Conservation (phyloP, 2,888 invertebrate genomes). For the Drosophila siamana region DNA sequence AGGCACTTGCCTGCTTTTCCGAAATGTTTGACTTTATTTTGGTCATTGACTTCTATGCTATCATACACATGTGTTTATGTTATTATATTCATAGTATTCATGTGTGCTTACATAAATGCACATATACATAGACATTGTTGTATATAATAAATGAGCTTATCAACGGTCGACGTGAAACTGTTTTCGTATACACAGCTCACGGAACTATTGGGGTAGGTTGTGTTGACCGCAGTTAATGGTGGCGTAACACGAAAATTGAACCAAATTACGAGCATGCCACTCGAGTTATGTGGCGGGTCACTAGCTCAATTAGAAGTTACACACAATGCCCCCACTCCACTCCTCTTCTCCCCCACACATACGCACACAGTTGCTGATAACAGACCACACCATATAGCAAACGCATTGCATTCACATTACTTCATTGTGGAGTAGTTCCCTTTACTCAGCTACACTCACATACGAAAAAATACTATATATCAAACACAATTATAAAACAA, state of each 20-base stretch:
- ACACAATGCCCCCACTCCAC: no score
- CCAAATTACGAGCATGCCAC: constrained; percentile 31
- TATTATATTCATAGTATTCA: not conserved
- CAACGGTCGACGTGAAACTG: constrained; percentile 28
- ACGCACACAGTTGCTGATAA: constrained; percentile 45
- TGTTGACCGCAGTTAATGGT: constrained; percentile 42
- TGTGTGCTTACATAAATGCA: not conserved
- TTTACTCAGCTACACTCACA: not conserved
- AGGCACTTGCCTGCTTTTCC: constrained; percentile 19
- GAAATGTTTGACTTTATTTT: constrained; percentile 26
- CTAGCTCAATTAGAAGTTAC: constrained; percentile 59
- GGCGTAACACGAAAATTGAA: constrained; percentile 59
- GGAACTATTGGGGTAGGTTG: constrained; percentile 71
- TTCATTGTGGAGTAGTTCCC: not conserved
- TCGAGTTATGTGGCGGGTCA: constrained; percentile 44
- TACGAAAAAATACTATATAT: constrained; percentile 59
- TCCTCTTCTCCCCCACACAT: not conserved
- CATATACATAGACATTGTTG: not conserved
- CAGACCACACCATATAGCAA: not conserved
- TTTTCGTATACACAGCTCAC: not conserved
- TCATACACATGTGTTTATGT: constrained; percentile 2
- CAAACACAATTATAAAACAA: constrained; percentile 62
- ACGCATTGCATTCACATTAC: constrained; percentile 28
- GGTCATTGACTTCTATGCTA: constrained; percentile 64
- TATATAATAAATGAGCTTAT: constrained; percentile 53